phyloP scores from a whole-genome alignment of 2,888 invertebrate species.

The Monochamus alternatus region DNA sequence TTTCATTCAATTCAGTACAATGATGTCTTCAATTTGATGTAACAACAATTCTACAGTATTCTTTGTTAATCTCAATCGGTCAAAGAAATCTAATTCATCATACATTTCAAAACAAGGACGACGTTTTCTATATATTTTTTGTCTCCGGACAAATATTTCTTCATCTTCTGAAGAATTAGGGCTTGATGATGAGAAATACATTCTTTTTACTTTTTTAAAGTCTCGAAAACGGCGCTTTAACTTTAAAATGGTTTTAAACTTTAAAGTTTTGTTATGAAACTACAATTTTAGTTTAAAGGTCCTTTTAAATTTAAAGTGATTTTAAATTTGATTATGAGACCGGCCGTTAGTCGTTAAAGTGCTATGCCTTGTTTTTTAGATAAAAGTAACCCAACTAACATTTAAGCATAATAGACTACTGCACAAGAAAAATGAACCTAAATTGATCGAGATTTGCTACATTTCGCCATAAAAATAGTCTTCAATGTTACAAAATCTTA shows the following conservation, averaged over 20 bases:
- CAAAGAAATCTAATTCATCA: constrained; percentile 18
- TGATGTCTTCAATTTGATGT: too few relatives aligned
- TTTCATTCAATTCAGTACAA: too few relatives aligned
- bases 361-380: too few relatives aligned
- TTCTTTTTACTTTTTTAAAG: neutral
- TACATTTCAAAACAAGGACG: constrained; percentile 3
- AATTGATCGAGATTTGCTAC: too few relatives aligned
- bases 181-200: constrained; percentile 16
- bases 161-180: constrained; percentile 7
- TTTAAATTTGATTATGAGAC: constrained; percentile 16
- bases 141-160: constrained; percentile 8
- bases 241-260: neutral
- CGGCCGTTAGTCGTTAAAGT: too few relatives aligned
- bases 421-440: too few relatives aligned
- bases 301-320: too few relatives aligned
- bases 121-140: constrained; percentile 13
- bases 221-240: neutral
- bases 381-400: too few relatives aligned
- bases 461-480: too few relatives aligned
- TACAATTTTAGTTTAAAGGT: too few relatives aligned
- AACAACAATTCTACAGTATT: neutral
- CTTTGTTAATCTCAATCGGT: constrained; percentile 5
- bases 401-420: too few relatives aligned
- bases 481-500: too few relatives aligned
- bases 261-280: neutral